These are phyloP conservation scores for Psephotus haematonotus DNA, from an alignment of 2,113 vertebrate species.

Conservation along the genomic window DNA sequence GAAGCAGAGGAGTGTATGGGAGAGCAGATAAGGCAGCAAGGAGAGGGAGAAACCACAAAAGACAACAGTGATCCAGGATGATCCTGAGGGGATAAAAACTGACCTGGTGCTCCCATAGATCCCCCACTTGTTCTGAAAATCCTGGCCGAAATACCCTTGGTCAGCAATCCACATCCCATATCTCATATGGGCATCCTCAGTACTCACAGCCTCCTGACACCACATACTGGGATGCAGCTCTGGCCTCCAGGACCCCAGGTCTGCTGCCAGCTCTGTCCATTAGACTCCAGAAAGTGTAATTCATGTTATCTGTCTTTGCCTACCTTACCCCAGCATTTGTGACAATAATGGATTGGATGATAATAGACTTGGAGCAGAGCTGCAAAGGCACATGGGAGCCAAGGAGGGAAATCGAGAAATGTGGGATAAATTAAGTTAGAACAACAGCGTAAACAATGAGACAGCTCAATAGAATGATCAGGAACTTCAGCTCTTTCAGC, in stretches of 20 bases:
- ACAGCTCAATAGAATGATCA: neutral
- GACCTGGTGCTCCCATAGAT: neutral
- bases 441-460: neutral
- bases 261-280: neutral
- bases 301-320: neutral
- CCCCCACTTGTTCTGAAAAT: neutral
- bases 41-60: neutral
- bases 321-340: neutral
- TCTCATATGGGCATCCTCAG: neutral
- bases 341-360: neutral
- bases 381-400: neutral
- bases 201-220: neutral
- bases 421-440: neutral
- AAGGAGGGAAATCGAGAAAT: neutral
- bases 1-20: neutral
- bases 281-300: neutral
- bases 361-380: neutral
- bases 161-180: neutral
- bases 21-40: neutral
- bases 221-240: neutral
- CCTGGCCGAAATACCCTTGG: neutral
- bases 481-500: neutral
- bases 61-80: neutral
- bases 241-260: neutral
- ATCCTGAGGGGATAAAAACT: neutral